Base-by-base conservation (phyloP, 2,113 vertebrate genomes). In the Anser brachyrhynchus region DNA sequence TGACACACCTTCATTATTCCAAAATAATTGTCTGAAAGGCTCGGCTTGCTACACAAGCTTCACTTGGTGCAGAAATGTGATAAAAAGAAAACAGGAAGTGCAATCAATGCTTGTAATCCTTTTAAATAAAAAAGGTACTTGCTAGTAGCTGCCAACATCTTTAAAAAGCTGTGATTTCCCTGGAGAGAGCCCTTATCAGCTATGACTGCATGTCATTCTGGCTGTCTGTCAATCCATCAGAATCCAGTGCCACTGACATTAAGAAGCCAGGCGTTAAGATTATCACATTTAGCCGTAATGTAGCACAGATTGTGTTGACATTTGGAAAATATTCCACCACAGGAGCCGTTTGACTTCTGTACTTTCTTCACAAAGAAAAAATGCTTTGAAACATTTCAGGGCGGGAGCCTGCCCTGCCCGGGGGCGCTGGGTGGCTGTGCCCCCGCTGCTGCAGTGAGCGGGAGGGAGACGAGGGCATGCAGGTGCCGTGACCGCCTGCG, bases 231-330 rank as follows among this genome's bases (percentile, higher is more conserved):
- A 97, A 95, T 97, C 96, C 94, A 95, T 96, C 96, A 82, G 39
- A 29, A 89, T 89, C 81, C 84, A 10, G 96, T 89, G 95, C 49
- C 92, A 25, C 96, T 98, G 98, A 97, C 98, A 97, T 97, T 97
- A 97, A 97, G 95, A 97, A 96, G 94, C 96, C 93, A 93, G 80
- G 96, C 94, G 29, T 90, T 41, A 77, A 90, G 95, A 97, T 95
- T 97, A 97, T 97, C 97, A 71, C 97, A 84, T 97, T 97, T 97
- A 97, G 96, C 95, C 23, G 67, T 97, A 96, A 97, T 97, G 98
- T 97, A 95, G 96, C 97, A 89, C 96, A 97, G 97, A 98, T 97
- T 97, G 97, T 97, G 94, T 97, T 98, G 98, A 98, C 98, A 97
- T 98, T 98, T 98, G 97, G 97, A 96, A 97, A 97, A 96, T 94